These are phyloP conservation scores for Laspeyria flexula DNA, from an alignment of 2,888 invertebrate species.

Conservation along the genomic window DNA sequence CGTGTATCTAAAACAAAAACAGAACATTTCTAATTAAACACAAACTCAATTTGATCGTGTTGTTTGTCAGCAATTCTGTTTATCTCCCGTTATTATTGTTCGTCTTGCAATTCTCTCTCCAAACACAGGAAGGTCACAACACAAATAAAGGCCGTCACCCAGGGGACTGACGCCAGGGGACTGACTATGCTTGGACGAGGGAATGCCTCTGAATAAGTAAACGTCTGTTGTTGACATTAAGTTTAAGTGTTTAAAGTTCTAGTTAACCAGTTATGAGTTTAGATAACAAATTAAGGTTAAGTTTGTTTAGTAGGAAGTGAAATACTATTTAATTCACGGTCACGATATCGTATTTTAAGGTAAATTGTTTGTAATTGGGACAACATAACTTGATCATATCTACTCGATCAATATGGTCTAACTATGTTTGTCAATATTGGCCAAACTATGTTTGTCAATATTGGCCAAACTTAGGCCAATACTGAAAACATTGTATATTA, in stretches of 20 bases:
- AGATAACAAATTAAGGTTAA: background rate
- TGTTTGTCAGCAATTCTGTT: constrained; percentile 19
- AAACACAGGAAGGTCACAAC: constrained; percentile 18
- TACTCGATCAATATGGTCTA: too few species aligned
- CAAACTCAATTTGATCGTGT: constrained; percentile 9
- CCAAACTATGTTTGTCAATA: too few species aligned
- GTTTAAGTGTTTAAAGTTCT: constrained; percentile 1
- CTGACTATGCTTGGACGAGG: constrained; percentile 1
- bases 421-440: too few species aligned
- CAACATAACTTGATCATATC: too few species aligned
- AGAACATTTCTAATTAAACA: constrained; percentile 9
- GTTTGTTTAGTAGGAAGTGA: background rate
- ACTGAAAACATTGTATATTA: too few species aligned
- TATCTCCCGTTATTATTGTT: constrained; percentile 21
- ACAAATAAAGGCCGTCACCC: constrained; percentile 15
- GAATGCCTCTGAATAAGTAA: constrained; percentile 16
- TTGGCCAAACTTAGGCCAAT: too few species aligned
- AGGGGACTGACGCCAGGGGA: constrained; percentile 5
- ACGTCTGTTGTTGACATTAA: constrained; percentile 10
- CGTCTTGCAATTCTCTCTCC: constrained; percentile 16
- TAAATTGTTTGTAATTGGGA: too few species aligned
- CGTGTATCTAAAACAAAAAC: constrained; percentile 5
- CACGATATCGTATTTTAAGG: too few species aligned
- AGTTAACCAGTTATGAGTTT: constrained; percentile 5
- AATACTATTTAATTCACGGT: background rate